These are phyloP conservation scores for Lycocorax pyrrhopterus DNA, from an alignment of 2,113 vertebrate species.

Conservation along the genomic window DNA sequence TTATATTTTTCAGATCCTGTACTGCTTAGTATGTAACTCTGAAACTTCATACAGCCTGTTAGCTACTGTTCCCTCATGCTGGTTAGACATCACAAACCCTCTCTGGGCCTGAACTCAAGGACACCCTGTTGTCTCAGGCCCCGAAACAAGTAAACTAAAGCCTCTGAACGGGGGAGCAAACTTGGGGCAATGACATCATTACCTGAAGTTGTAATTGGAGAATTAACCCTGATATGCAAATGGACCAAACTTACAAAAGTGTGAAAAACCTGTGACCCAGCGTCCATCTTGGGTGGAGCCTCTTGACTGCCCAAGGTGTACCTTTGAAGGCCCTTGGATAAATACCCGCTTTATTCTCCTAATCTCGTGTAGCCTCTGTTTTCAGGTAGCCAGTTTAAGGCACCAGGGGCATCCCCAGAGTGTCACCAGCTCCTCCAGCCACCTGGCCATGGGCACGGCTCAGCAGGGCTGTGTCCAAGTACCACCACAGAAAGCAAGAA, in stretches of 20 bases:
- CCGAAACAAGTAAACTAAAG: neutral
- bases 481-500: neutral
- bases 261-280: neutral
- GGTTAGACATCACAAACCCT: neutral
- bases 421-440: neutral
- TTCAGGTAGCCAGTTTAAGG: neutral
- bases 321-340: neutral
- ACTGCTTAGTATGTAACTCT: neutral
- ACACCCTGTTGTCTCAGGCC: neutral
- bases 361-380: neutral
- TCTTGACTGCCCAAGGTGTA: neutral
- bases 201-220: neutral
- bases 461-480: rapidly evolving
- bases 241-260: neutral
- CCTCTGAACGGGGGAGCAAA: neutral
- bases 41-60: neutral
- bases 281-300: too few relatives aligned
- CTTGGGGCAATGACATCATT: neutral
- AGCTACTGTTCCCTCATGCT: neutral
- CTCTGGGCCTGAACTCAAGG: neutral
- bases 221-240: neutral
- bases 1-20: neutral
- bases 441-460: rapidly evolving
- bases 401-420: neutral
- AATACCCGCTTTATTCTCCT: neutral